Conservation (phyloP, 2,113 vertebrate species). For the Sakesphorus luctuosus region DNA sequence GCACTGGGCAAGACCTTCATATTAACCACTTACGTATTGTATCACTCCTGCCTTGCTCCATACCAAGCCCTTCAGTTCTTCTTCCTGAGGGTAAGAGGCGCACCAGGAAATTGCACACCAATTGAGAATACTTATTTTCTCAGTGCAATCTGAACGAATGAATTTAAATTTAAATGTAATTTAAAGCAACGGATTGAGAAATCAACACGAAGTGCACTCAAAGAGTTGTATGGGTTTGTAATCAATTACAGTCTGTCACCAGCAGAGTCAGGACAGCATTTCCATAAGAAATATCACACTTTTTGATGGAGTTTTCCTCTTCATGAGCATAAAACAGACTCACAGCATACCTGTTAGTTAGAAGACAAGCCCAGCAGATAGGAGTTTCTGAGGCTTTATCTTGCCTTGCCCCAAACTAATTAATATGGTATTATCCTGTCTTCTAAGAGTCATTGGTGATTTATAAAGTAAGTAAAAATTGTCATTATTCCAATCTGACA, state of each 20-base stretch:
- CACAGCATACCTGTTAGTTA: background rate
- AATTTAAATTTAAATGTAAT: background rate
- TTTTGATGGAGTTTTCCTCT: background rate
- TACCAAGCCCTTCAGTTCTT: background rate
- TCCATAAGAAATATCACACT: background rate
- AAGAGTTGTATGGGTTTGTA: background rate
- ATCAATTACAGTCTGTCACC: background rate
- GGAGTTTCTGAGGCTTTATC: background rate
- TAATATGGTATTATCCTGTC: background rate
- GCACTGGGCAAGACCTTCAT: rapidly evolving
- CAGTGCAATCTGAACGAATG: background rate
- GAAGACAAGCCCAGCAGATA: background rate
- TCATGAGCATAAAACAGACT: background rate
- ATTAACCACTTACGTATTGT: rapidly evolving
- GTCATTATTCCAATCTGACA: background rate
- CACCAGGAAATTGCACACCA: background rate
- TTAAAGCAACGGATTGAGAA: background rate
- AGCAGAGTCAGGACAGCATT: background rate
- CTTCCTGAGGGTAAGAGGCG: background rate
- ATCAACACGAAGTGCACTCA: background rate
- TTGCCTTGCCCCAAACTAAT: background rate
- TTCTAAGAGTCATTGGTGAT: background rate
- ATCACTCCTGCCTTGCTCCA: background rate
- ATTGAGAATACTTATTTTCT: background rate
- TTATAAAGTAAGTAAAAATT: background rate